Percentiles rank a stretch among this genome's conserved stretches.
Evolutionary conservation across 35 echinoderm and acorn worm species (phyloP).

Genomic region (Stichopus chloronotus): DNA sequence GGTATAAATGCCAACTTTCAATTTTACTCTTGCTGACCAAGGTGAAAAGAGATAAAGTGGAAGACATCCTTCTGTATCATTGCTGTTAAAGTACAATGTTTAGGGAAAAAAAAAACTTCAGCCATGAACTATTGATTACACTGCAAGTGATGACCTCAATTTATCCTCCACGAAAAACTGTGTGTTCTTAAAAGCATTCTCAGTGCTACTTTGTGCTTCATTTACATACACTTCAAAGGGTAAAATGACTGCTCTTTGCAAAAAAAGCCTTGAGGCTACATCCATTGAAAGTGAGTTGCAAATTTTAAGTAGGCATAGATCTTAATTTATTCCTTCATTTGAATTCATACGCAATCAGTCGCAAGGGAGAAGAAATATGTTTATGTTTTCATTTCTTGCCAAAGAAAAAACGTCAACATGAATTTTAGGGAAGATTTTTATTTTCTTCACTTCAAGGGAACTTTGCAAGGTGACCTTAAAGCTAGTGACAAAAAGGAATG

Average conservation of each 20-base stretch:
- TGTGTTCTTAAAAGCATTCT: not conserved
- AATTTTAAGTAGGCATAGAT: not conserved
- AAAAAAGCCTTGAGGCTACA: not conserved
- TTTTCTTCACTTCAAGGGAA: not conserved
- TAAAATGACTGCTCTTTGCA: not conserved
- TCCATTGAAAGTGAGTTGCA: not conserved
- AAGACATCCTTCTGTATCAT: too few relatives aligned
- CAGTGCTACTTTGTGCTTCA: not conserved
- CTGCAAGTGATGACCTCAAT: not conserved
- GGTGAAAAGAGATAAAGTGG: too few relatives aligned
- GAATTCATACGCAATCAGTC: not conserved
- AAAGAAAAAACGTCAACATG: not conserved
- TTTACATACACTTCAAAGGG: not conserved
- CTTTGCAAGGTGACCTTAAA: not conserved
- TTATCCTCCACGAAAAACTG: not conserved
- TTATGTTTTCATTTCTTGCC: not conserved
- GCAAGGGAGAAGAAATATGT: not conserved
- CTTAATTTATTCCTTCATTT: not conserved
- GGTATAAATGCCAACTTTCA: too few relatives aligned
- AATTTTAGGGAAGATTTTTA: not conserved
- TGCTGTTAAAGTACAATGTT: too few relatives aligned
- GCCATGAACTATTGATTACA: not conserved
- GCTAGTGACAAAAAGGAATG: not conserved
- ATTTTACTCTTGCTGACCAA: too few relatives aligned
- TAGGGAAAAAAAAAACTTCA: not conserved